Conservation (phyloP, 2,888 invertebrate genomes). For the Cotesia congregata region DNA sequence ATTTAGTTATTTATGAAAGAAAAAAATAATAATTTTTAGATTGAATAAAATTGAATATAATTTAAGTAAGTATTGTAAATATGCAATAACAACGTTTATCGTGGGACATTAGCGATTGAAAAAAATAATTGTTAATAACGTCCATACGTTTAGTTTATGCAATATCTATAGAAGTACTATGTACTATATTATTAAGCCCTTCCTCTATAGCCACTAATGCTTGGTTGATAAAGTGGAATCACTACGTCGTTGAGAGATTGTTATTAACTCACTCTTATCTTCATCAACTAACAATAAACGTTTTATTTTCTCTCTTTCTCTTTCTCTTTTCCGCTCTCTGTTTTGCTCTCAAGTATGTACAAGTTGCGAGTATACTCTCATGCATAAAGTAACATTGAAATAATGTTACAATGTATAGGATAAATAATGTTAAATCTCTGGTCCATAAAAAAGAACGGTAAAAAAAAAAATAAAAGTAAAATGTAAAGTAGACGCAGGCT, state of each 20-base stretch:
- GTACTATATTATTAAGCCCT: conserved; percentile 39
- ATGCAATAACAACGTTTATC: conserved; percentile 2
- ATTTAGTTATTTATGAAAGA: not conserved
- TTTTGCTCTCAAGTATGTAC: conserved; percentile 26
- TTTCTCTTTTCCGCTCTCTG: conserved; percentile 15
- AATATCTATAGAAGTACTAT: conserved; percentile 31
- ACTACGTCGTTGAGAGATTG: conserved; percentile 41
- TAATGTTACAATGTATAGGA: not conserved
- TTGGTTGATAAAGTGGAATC: conserved; percentile 39
- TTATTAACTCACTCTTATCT: conserved; percentile 44
- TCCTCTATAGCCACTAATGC: conserved; percentile 42
- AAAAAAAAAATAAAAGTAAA: not conserved
- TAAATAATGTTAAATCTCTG: not conserved
- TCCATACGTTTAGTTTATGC: conserved; percentile 30
- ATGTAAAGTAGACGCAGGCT: conserved; percentile 27
- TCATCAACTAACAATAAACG: conserved; percentile 43
- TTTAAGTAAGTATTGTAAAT: conserved; percentile 11
- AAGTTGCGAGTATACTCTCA: conserved; percentile 26
- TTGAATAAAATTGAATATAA: conserved; percentile 19
- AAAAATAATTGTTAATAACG: conserved; percentile 28
- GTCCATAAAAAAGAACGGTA: not conserved
- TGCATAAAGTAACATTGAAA: conserved; percentile 15
- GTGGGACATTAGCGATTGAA: conserved; percentile 14
- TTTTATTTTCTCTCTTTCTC: not conserved
- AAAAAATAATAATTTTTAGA: not conserved